Percentiles rank a stretch among this genome's conserved stretches.
These are phyloP conservation scores for Ophiothrix spiculata DNA, from an alignment of 35 echinoderm and acorn worm genomes.

Conservation along the genomic window DNA sequence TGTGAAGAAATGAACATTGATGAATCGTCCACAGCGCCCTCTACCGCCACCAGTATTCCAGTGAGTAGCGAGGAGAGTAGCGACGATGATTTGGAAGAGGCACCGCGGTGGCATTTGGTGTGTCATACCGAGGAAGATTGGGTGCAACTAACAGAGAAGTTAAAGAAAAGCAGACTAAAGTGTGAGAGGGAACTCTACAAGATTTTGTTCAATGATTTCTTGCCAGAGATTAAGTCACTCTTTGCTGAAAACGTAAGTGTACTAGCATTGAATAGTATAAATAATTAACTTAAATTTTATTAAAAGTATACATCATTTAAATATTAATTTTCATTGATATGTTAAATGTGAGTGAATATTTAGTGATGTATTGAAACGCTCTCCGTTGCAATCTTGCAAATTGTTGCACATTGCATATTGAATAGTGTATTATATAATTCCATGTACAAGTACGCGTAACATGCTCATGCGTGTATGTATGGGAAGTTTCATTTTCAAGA, in stretches of 20 bases:
- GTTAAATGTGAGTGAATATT: neutral
- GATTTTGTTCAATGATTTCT: constrained; percentile 74
- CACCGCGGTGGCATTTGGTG: constrained; percentile 78
- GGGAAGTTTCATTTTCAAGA: no score
- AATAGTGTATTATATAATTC: no score
- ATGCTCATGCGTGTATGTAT: no score
- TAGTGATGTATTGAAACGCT: neutral
- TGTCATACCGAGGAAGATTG: constrained; percentile 88
- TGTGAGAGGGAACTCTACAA: constrained; percentile 81
- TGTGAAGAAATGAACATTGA: neutral
- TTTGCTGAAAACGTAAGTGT: constrained; percentile 65
- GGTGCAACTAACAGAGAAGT: constrained; percentile 57
- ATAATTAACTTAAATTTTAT: neutral
- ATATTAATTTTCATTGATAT: neutral
- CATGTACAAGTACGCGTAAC: no score
- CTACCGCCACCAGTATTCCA: constrained; percentile 12
- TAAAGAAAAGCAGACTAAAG: constrained; percentile 69
- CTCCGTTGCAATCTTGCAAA: no score
- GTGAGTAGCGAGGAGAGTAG: constrained; percentile 16
- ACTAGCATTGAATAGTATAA: neutral
- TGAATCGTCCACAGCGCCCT: neutral
- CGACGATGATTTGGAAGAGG: constrained; percentile 72
- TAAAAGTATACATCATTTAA: neutral
- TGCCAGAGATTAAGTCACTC: constrained; percentile 71
- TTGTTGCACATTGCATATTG: no score